Conservation (phyloP, 2,797 vertebrate species). For the Austrolebias charrua region DNA sequence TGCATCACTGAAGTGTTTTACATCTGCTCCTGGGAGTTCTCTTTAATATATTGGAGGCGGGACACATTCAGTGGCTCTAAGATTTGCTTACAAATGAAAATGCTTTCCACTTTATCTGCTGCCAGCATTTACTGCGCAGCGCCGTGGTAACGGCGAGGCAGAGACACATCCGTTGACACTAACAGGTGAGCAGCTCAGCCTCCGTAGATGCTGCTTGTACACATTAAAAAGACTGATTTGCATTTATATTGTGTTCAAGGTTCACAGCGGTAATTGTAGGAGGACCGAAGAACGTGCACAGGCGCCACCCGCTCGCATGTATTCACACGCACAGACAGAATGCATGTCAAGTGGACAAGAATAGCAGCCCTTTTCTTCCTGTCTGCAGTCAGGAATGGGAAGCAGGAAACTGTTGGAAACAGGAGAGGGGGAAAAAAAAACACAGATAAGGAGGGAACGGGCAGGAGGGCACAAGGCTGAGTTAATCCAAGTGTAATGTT, state of each 20-base stretch:
- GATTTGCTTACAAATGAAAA: slow-evolving; percentile 40
- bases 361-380: slow-evolving; percentile 20
- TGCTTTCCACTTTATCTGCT: slow-evolving; percentile 28
- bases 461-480: slow-evolving; percentile 25
- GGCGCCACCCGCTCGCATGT: slow-evolving; percentile 16
- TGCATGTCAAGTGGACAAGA: slow-evolving; percentile 21
- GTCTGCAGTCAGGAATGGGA: slow-evolving; percentile 27
- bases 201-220: slow-evolving; percentile 58
- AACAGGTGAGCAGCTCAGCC: slow-evolving; percentile 62
- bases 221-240: slow-evolving; percentile 77
- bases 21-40: slow-evolving; percentile 27
- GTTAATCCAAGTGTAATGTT: slow-evolving; percentile 70
- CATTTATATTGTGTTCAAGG: slow-evolving; percentile 79
- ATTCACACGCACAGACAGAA: slow-evolving; percentile 15
- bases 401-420: slow-evolving; percentile 13
- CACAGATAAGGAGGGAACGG: neutral
- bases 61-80: slow-evolving; percentile 27
- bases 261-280: slow-evolving; percentile 67
- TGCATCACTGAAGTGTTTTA: slow-evolving; percentile 18
- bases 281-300: slow-evolving; percentile 45
- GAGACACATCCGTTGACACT: slow-evolving; percentile 51
- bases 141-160: slow-evolving; percentile 32
- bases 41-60: slow-evolving; percentile 27
- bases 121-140: slow-evolving; percentile 35
- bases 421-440: slow-evolving; percentile 24